Conservation (phyloP, 2,888 invertebrate genomes). For the Crepidodera aurea region DNA sequence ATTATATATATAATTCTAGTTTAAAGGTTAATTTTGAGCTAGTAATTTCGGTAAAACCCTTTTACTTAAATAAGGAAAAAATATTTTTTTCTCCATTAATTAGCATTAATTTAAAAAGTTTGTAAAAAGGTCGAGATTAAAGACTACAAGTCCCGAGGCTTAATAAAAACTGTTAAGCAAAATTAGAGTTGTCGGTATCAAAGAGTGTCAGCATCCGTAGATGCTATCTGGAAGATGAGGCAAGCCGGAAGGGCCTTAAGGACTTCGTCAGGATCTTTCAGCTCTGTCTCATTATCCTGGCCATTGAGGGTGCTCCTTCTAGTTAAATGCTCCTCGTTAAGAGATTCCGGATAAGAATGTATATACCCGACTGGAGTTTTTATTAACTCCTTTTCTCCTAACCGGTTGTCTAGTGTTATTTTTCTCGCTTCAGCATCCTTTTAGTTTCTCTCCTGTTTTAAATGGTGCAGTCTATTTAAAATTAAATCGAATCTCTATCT, state of each 20-base stretch:
- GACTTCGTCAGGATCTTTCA: conserved; percentile 45
- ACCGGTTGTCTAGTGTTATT: conserved; percentile 38
- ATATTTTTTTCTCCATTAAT: conserved; percentile 5
- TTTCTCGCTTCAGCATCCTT: conserved; percentile 29
- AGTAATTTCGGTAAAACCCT: too few relatives aligned
- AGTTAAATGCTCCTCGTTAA: conserved; percentile 50
- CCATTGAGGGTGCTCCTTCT: conserved; percentile 48
- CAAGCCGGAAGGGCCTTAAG: conserved; percentile 43
- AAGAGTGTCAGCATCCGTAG: conserved; percentile 44
- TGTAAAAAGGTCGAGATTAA: conserved; percentile 2
- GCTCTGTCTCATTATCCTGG: conserved; percentile 49
- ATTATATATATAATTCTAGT: too few relatives aligned
- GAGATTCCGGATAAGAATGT: conserved; percentile 48
- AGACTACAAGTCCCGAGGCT: conserved; percentile 9
- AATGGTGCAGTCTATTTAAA: background rate
- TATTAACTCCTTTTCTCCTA: conserved; percentile 45
- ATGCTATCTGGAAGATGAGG: conserved; percentile 49
- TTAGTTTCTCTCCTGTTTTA: conserved; percentile 27
- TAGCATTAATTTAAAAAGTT: conserved; percentile 11
- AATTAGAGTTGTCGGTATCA: conserved; percentile 45
- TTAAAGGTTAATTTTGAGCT: too few relatives aligned
- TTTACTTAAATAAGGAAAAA: too few relatives aligned
- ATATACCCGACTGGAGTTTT: conserved; percentile 44
- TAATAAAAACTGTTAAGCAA: conserved; percentile 45
- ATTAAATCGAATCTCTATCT: too few relatives aligned